phyloP scores from a whole-genome alignment of 2,888 invertebrate species.

The Calliopum simillimum region DNA sequence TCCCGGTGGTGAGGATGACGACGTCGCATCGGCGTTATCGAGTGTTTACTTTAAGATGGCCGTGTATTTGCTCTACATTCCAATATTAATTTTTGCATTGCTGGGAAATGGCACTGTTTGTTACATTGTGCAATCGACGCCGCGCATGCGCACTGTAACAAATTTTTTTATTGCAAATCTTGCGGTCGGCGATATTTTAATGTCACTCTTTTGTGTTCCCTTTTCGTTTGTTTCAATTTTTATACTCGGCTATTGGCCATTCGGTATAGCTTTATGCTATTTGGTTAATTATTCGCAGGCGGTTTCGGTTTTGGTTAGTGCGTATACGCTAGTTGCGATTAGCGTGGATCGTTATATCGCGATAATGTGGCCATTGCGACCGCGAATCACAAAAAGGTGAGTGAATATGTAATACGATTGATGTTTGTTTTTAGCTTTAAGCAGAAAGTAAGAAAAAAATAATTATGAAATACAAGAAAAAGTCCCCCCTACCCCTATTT shows the following conservation, averaged over 20 bases:
- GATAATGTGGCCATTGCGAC: constrained; percentile 88
- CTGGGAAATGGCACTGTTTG: constrained; percentile 85
- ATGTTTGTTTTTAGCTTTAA: constrained; percentile 3
- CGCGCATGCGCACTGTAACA: constrained; percentile 91
- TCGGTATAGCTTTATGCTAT: constrained; percentile 84
- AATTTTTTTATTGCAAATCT: constrained; percentile 92
- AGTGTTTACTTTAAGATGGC: constrained; percentile 73
- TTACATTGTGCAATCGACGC: constrained; percentile 85
- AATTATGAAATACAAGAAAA: too few relatives aligned
- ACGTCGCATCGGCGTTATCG: constrained; percentile 57
- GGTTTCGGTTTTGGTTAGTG: constrained; percentile 84
- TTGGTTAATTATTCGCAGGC: constrained; percentile 86
- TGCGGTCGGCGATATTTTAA: constrained; percentile 89
- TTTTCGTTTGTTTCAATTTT: constrained; percentile 87
- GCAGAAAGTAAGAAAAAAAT: too few relatives aligned
- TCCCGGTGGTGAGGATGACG: constrained; percentile 47
- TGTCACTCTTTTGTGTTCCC: constrained; percentile 91
- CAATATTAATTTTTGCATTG: constrained; percentile 78
- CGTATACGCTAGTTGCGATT: constrained; percentile 91
- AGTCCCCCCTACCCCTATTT: too few relatives aligned
- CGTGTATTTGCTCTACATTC: constrained; percentile 78
- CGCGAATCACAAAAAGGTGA: constrained; percentile 79
- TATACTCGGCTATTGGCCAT: constrained; percentile 89
- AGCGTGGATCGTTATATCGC: constrained; percentile 91
- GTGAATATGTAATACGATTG: constrained; percentile 41